Evolutionary conservation across 2,888 invertebrate species (phyloP).

Genomic region (Pardosa pseudoannulata): DNA sequence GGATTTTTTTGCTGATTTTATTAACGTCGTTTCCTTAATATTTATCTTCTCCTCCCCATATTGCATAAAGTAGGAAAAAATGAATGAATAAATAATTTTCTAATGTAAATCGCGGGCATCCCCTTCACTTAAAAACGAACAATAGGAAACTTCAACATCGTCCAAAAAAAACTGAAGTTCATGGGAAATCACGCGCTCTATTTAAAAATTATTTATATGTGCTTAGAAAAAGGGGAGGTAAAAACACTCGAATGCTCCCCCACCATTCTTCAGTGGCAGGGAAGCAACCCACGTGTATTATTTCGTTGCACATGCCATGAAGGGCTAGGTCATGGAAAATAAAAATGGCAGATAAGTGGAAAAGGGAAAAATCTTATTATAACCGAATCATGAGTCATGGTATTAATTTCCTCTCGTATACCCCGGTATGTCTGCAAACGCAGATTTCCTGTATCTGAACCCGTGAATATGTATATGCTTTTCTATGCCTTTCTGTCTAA

Average conservation of each 20-base stretch:
- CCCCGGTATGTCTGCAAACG: too few relatives aligned
- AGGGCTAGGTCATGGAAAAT: background rate
- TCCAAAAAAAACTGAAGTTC: too few relatives aligned
- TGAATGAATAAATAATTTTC: too few relatives aligned
- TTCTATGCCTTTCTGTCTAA: too few relatives aligned
- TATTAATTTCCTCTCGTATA: background rate
- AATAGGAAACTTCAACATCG: too few relatives aligned
- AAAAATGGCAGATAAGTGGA: background rate
- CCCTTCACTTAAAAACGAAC: background rate
- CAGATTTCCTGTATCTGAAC: too few relatives aligned
- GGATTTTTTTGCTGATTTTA: too few relatives aligned
- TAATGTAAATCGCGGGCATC: too few relatives aligned
- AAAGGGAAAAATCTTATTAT: conserved; percentile 1
- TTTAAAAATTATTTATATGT: conserved; percentile 8
- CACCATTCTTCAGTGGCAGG: background rate
- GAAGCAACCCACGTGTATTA: background rate
- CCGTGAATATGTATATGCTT: too few relatives aligned
- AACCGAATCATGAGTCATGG: conserved; percentile 2
- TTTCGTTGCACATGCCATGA: background rate
- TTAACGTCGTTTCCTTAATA: too few relatives aligned
- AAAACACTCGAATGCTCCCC: background rate
- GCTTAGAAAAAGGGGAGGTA: background rate
- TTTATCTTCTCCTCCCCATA: too few relatives aligned
- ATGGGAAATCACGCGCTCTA: background rate
- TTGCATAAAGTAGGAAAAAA: too few relatives aligned